These are phyloP conservation scores for Apteryx mantelli DNA, from an alignment of 2,113 vertebrate species.

Conservation along the genomic window DNA sequence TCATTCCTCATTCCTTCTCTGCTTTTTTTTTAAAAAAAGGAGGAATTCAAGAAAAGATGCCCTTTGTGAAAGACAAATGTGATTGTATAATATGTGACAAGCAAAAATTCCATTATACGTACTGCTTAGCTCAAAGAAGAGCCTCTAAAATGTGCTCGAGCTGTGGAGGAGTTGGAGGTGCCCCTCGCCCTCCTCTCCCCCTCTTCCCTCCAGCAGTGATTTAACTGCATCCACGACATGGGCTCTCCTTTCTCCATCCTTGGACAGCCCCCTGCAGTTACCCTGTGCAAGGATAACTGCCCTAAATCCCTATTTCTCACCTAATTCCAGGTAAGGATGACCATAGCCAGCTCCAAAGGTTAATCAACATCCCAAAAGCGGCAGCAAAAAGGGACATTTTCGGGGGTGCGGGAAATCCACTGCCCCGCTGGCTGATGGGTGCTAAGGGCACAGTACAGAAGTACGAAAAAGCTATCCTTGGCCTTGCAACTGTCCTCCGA, in stretches of 20 bases:
- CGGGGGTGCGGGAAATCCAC: neutral
- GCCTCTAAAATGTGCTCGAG: neutral
- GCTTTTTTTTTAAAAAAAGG: neutral
- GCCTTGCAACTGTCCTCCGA: neutral
- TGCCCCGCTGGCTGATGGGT: neutral
- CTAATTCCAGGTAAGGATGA: neutral
- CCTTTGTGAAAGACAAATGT: neutral
- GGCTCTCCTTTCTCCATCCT: too few species aligned
- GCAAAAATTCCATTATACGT: neutral
- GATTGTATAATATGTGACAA: neutral
- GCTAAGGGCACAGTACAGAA: neutral
- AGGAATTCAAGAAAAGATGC: neutral
- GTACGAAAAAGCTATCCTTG: neutral
- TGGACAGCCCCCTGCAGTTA: too few species aligned
- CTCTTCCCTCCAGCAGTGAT: accelerated
- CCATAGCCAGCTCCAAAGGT: neutral
- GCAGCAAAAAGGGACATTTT: neutral
- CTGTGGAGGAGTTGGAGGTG: accelerated
- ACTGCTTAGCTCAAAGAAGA: neutral
- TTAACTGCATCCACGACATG: too few species aligned
- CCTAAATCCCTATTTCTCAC: too few species aligned
- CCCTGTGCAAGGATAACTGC: too few species aligned
- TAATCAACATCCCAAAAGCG: neutral
- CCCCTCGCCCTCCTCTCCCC: neutral
- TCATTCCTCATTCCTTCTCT: neutral